Conservation (phyloP, 2,797 vertebrate genomes). For the Peromyscus nudipes region DNA sequence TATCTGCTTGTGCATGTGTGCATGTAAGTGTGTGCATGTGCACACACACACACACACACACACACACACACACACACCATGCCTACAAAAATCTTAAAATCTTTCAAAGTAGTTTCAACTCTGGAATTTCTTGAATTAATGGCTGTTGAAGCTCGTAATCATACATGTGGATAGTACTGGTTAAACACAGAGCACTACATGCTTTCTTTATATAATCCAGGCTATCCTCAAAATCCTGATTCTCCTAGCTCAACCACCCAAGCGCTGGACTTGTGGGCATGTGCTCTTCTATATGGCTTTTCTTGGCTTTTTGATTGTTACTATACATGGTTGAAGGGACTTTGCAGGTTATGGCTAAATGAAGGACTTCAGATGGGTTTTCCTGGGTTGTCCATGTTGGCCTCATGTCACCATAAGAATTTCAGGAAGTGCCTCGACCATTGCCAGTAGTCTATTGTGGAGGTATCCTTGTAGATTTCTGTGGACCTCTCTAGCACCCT, state of each 20-base stretch:
- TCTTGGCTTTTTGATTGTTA: background rate
- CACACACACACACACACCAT: background rate
- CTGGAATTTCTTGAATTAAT: conserved; percentile 30
- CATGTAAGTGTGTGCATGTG: background rate
- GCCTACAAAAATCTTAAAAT: background rate
- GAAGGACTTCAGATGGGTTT: background rate
- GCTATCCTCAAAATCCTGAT: background rate
- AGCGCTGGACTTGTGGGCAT: too few species aligned
- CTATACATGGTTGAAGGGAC: background rate
- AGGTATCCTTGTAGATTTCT: too few species aligned
- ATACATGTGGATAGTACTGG: background rate
- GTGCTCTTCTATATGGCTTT: too few species aligned
- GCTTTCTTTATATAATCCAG: background rate
- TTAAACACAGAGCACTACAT: background rate
- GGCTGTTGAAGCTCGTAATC: background rate
- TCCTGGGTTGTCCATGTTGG: background rate
- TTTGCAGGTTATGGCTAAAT: background rate
- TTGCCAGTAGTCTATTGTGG: too few species aligned
- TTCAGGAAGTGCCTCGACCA: too few species aligned
- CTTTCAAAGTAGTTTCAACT: background rate
- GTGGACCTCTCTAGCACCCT: too few species aligned
- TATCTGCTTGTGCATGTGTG: background rate
- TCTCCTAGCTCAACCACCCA: background rate
- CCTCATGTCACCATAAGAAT: background rate
- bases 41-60: too few species aligned